Evolutionary conservation across 2,113 vertebrate genomes (phyloP).

Genomic region (Aviceda subcristata): DNA sequence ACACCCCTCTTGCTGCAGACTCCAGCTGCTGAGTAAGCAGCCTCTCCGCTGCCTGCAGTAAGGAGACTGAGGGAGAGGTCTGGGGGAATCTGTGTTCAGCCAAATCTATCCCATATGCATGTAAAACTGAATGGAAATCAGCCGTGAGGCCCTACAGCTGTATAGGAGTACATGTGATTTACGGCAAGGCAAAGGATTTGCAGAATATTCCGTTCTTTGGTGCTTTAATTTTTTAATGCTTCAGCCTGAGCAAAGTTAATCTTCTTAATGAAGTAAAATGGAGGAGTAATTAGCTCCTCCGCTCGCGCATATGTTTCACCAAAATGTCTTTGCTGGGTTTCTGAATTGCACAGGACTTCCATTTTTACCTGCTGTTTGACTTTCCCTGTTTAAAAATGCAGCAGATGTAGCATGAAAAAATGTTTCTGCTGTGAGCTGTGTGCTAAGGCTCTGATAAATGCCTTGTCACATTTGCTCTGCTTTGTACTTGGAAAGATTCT

Average conservation of each 20-base stretch:
- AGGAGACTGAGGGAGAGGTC: not conserved
- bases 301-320: not conserved
- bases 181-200: not conserved
- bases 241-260: slow-evolving; percentile 12
- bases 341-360: not conserved
- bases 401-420: not conserved
- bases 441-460: not conserved
- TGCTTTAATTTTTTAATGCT: slow-evolving; percentile 34
- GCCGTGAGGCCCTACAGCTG: not conserved
- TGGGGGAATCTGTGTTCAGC: slow-evolving; percentile 22
- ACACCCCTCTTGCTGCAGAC: not conserved
- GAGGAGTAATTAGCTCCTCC: slow-evolving; percentile 3
- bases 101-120: slow-evolving; percentile 65
- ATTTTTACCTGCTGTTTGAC: not conserved
- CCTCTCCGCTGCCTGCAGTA: slow-evolving; percentile 5
- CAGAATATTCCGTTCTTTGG: not conserved
- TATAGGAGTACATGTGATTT: slow-evolving; percentile 23
- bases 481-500: slow-evolving; percentile 20
- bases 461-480: slow-evolving; percentile 31
- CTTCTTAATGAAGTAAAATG: slow-evolving; percentile 52
- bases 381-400: not conserved
- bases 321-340: not conserved
- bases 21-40: slow-evolving; percentile 62
- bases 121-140: slow-evolving; percentile 56
- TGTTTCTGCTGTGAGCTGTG: slow-evolving; percentile 1